Base-by-base conservation (phyloP, 2,113 vertebrate genomes). In the Mastomys coucha region DNA sequence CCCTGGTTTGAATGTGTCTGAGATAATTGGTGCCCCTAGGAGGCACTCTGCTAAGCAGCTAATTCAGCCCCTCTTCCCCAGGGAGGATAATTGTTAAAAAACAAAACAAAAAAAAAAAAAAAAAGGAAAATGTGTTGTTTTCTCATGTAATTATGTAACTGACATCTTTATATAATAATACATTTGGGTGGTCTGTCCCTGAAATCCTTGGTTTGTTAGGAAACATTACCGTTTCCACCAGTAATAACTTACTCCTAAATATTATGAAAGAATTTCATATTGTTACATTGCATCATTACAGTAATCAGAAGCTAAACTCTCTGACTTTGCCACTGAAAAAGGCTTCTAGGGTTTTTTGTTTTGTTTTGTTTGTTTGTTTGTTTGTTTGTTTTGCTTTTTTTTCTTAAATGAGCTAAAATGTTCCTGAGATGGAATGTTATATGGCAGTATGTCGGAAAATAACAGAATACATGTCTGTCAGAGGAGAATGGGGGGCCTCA, bases 151-250 rank as follows among this genome's bases (percentile, higher is more conserved):
- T 98, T 98, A 98, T 98, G 91, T 98, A 98, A 98, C 97, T 97
- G 97, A 98, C 98, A 98, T 98, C 97, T 98, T 98, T 98, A 98
- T 98, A 94, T 98, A 98, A 98, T 98, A 98, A 98, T 98, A 98
- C 96, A 98, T 98, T 98, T 98, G 98, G 98, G 98, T 99, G 98
- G 98, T 98, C 98, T 98, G 97, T 98, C 97, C 96, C 98, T 98
- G 97, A 98, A 98, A 98, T 91, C 94, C 97, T 98, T 97, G 96
- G 97, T 98, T 98, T 98, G 98, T 99, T 99, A 98, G 97, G 97
- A 99, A 98, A 98, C 98, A 96, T 98, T 98, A 96, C 97, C 80
- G 87, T 98, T 98, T 98, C 98, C 97, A 72, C 97, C 97, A 98
- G 97, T 98, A 98, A 98, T 98, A 98, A 98, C 97, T 96, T 98